phyloP scores from a whole-genome alignment of 2,113 vertebrate species.

The Burhinus bistriatus region DNA sequence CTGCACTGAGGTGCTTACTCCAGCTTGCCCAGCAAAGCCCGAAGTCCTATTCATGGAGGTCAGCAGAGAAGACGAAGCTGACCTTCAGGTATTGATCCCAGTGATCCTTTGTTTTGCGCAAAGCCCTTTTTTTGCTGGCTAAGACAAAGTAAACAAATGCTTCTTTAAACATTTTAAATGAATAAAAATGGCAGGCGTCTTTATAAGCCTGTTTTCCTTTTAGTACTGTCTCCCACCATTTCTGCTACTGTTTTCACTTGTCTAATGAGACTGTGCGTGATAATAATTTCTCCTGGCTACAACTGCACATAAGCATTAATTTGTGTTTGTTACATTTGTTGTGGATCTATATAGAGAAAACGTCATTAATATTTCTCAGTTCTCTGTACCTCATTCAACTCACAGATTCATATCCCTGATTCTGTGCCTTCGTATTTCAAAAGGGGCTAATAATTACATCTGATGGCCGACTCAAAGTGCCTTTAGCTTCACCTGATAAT shows the following conservation, averaged over 20 bases:
- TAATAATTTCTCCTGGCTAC: neutral
- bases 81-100: neutral
- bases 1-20: neutral
- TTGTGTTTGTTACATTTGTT: neutral
- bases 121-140: neutral
- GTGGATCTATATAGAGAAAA: neutral
- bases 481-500: neutral
- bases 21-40: neutral
- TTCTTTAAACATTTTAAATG: neutral
- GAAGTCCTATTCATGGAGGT: neutral
- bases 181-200: neutral
- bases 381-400: neutral
- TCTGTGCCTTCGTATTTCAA: neutral
- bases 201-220: neutral
- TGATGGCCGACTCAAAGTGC: neutral
- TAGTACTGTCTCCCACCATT: neutral
- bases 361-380: neutral
- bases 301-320: neutral
- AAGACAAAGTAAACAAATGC: neutral
- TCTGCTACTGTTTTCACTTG: neutral
- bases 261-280: neutral
- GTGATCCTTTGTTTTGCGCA: neutral
- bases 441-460: neutral
- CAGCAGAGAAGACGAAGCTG: neutral
- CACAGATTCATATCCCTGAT: neutral